phyloP scores from a whole-genome alignment of 2,797 vertebrate genomes.

The Girardinus metallicus region DNA sequence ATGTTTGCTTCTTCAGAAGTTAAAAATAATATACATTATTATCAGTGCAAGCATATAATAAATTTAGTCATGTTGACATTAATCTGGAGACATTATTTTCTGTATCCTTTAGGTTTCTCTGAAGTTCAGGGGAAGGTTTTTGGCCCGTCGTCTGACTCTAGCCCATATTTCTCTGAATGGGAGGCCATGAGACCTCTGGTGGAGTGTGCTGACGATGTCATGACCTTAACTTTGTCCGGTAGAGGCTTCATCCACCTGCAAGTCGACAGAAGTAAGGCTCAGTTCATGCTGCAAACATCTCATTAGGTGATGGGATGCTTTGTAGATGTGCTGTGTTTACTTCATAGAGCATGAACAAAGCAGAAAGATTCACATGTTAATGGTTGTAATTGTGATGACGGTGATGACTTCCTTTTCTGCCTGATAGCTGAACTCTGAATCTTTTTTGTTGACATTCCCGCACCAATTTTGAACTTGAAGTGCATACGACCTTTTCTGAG shows the following conservation, averaged over 20 bases:
- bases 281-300: neutral
- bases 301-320: neutral
- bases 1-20: neutral
- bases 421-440: neutral
- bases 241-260: conserved; percentile 66
- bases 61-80: neutral
- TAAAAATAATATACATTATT: neutral
- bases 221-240: conserved; percentile 76
- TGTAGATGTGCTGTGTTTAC: neutral
- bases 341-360: neutral
- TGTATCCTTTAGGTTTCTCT: conserved; percentile 44
- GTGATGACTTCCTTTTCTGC: neutral
- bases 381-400: neutral
- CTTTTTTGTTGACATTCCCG: neutral
- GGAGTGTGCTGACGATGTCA: conserved; percentile 64
- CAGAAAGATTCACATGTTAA: neutral
- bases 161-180: conserved; percentile 55
- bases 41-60: neutral
- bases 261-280: conserved; percentile 72
- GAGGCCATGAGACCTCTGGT: conserved; percentile 65
- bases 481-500: neutral
- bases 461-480: neutral
- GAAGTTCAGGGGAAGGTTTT: conserved; percentile 50
- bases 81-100: neutral
- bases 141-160: conserved; percentile 36